Evolutionary conservation across 2,888 invertebrate species (phyloP).

Genomic region (Nemurella pictetii): DNA sequence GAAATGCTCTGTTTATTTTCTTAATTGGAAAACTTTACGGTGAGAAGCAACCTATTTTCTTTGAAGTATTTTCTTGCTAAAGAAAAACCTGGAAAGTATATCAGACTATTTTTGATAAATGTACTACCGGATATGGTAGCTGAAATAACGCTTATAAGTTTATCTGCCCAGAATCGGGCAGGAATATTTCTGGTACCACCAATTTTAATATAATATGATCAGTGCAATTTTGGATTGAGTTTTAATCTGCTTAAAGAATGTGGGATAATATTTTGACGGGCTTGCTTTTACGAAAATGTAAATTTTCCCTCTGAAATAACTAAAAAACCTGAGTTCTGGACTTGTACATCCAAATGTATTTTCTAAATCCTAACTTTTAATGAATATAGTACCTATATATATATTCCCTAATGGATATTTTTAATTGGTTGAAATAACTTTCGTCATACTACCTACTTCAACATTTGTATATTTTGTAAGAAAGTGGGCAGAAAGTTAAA

Average conservation of each 20-base stretch:
- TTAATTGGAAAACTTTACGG: not conserved
- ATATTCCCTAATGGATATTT: conserved; percentile 36
- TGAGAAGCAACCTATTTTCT: not conserved
- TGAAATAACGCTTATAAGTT: too few relatives aligned
- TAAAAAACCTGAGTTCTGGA: not conserved
- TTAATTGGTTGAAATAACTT: conserved; percentile 33
- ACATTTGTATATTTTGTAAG: not conserved
- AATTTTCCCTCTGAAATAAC: not conserved
- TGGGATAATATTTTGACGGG: too few relatives aligned
- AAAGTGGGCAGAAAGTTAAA: not conserved
- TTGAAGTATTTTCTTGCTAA: not conserved
- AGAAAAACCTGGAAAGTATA: too few relatives aligned
- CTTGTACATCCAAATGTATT: not conserved
- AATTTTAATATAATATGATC: too few relatives aligned
- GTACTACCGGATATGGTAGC: too few relatives aligned
- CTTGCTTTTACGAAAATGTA: not conserved
- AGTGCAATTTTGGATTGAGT: too few relatives aligned
- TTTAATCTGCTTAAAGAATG: too few relatives aligned
- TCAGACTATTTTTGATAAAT: too few relatives aligned
- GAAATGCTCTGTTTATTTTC: not conserved
- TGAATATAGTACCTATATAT: conserved; percentile 35
- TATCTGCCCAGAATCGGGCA: too few relatives aligned
- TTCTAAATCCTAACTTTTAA: conserved; percentile 31
- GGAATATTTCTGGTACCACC: too few relatives aligned
- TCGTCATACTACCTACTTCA: not conserved